Percentiles rank a stretch among this genome's conserved stretches.
phyloP scores from a whole-genome alignment of 2,888 invertebrate species.

The Heterodera filipjevi region DNA sequence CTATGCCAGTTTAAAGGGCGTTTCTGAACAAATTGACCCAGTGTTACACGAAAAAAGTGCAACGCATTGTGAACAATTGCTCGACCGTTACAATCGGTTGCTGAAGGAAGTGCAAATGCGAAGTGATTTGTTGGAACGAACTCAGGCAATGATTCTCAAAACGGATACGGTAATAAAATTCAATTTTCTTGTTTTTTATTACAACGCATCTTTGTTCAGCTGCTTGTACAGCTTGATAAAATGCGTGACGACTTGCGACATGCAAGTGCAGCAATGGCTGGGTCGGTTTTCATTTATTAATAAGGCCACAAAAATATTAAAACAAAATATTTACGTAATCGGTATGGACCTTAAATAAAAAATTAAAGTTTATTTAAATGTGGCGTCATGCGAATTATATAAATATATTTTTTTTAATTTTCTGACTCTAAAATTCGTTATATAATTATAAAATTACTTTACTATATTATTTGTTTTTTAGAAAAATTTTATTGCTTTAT shows the following conservation, averaged over 20 bases:
- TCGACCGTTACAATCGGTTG: constrained; percentile 5
- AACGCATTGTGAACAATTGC: background rate
- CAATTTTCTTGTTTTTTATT: too few species aligned
- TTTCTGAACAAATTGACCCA: background rate
- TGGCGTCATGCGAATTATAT: too few species aligned
- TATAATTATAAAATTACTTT: too few species aligned
- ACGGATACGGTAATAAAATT: background rate
- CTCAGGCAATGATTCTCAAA: background rate
- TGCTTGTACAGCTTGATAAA: constrained; percentile 55
- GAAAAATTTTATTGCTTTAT: too few species aligned
- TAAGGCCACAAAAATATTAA: background rate
- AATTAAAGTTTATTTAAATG: too few species aligned
- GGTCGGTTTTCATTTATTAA: constrained; percentile 38
- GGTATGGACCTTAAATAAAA: too few species aligned
- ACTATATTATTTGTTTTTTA: too few species aligned
- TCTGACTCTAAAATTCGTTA: too few species aligned
- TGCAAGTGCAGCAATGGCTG: constrained; percentile 61
- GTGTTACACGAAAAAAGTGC: background rate
- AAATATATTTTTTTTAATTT: too few species aligned
- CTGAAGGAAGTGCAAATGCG: constrained; percentile 13
- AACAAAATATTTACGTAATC: background rate
- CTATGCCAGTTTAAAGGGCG: background rate
- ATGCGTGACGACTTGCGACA: constrained; percentile 57
- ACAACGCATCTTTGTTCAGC: constrained; percentile 34
- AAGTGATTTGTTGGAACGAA: constrained; percentile 1